Percentiles rank a stretch among this genome's conserved stretches.
Conservation (phyloP, 2,888 invertebrate species). For the Lingula anatina region DNA sequence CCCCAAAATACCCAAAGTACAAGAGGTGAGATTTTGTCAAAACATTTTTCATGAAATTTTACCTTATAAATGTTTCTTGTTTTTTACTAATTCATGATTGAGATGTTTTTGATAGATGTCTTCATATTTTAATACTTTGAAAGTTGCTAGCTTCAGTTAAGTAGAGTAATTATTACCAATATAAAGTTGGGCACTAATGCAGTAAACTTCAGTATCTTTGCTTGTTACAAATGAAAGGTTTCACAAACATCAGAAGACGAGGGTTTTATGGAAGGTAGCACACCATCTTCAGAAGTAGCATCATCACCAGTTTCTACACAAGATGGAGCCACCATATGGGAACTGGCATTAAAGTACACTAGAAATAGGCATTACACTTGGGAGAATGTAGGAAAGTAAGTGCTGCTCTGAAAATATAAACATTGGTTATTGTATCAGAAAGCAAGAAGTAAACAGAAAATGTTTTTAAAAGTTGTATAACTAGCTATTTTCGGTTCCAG, state of each 20-base stretch:
- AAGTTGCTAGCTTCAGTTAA: conserved; percentile 3
- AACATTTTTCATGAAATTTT: no score
- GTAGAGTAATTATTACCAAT: conserved; percentile 4
- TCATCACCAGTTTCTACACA: conserved; percentile 2
- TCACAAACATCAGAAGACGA: conserved; percentile 19
- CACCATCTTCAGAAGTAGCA: conserved; percentile 10
- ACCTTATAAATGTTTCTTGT: no score
- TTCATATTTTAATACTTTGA: no score
- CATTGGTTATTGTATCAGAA: no score
- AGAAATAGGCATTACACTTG: conserved; percentile 33
- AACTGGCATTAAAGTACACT: conserved; percentile 23
- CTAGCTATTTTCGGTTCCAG: background rate
- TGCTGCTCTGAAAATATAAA: no score
- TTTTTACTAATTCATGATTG: no score
- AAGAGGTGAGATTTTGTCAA: conserved; percentile 11
- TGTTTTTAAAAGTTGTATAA: no score
- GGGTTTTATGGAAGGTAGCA: conserved; percentile 15
- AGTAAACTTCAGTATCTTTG: background rate
- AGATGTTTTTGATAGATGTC: no score
- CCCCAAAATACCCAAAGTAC: conserved; percentile 16
- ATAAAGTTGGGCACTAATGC: background rate
- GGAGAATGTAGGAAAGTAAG: conserved; percentile 40
- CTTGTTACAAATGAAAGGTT: no score
- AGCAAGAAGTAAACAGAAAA: no score
- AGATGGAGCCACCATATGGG: conserved; percentile 25